Evolutionary conservation across 2,797 vertebrate species (phyloP), one percentile per base, ranked within the genome.

Genomic region (Tenualosa ilisha): DNA sequence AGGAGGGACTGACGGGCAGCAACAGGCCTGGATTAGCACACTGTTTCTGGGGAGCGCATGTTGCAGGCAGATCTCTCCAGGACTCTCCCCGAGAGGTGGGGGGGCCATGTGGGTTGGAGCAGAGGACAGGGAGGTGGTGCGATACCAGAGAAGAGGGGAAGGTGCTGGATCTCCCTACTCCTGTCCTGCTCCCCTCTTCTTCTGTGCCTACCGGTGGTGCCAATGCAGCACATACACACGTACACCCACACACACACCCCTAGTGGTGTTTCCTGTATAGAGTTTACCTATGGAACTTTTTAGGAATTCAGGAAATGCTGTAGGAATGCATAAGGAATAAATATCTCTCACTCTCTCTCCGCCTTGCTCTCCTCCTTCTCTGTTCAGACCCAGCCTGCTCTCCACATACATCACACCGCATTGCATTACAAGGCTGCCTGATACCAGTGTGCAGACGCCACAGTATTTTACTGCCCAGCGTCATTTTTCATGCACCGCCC

Each of bases 401-500:
- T 26, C 43, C 81, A 88, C 75, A 86, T 88, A 86, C 89, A 84
- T 90, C 85, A 89, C 82, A 84, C 89, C 85, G 87, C 88, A 86
- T 91, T 89, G 90, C 87, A 81, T 79, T 85, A 83, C 83, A 87
- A 87, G 82, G 84, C 86, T 75, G 83, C 24, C 26, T 83, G 24
- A 84, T 84, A 87, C 84, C 88, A 82, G 82, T 46, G 87, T 85
- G 86, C 81, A 88, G 86, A 86, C 84, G 88, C 87, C 85, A 86
- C 84, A 84, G 86, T 91, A 90, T 93, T 93, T 92, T 93, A 92
- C 89, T 88, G 84, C 82, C 88, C 7, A 85, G 87, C 89, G 87
- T 92, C 79, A 89, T 91, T 92, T 93, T 92, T 89, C 72, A 79
- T 79, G 40, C 72, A 22, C 72, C 90, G 90, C 83, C 85, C 84